Base-by-base conservation (phyloP, 2,888 invertebrate genomes). In the Meteorus colon region DNA sequence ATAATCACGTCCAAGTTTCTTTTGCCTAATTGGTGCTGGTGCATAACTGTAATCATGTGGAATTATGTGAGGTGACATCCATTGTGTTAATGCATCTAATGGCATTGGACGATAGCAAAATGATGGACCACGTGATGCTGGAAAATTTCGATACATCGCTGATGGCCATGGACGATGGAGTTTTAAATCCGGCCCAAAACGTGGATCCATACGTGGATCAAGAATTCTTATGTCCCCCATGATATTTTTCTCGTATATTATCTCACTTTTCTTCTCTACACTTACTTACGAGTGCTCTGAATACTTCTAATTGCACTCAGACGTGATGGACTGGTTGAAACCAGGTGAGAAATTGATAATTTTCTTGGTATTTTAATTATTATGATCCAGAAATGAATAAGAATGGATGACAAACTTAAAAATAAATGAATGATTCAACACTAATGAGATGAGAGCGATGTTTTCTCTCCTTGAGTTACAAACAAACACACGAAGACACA, bases 181-280 rank as follows among this genome's bases (percentile, higher is more conserved):
- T 60, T 89, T 88, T 81, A 90, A 90, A 82, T 91, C 92, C 76
- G 77, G 87, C 86, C 90, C 90, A 80, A 82, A 89, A 85, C 90
- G 92, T 90, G 92, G 93, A 87, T 93, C 94, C 91, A 93, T 93
- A 89, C 88, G 81, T 0, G 88, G 88, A 85, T 88, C 89, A 77
- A 89, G 67, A 16, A 94, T 91, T 88, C 93, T 84, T 84, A 92
- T 90, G 89, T 93, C 93, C 86, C 93, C 91, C 92, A 92, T 92
- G 62, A 73, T 81, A 65, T 51, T 45, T 75, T 76, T 51, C 34
- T 72, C 73, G 8, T 67, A 12, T 67, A 24, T 67, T 67, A 14
- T 27, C 45, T 6, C 5, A 10, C 8, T 27, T 45, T 19, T 14
- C 24, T n/a, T 48, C 2, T 19, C 16, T 29, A 19, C 27, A 67